Evolutionary conservation across 2,888 invertebrate genomes (phyloP), one percentile per base, ranked within the genome.

Genomic region (Aspidiotus destructor): DNA sequence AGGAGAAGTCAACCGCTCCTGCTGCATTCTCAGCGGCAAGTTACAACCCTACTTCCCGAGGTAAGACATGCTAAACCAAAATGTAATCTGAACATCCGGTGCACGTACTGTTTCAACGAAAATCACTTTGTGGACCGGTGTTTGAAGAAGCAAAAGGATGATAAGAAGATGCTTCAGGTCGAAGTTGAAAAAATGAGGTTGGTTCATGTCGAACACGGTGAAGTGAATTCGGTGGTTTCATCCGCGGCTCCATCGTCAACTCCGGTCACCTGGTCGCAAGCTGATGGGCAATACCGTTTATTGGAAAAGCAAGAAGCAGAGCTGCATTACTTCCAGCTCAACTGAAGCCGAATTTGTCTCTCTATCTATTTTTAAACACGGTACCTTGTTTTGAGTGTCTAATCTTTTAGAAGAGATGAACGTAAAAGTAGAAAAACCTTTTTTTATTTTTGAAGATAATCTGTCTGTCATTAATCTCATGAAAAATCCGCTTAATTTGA

Each of bases 51-150:
- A n/a, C n/a, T n/a, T n/a, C n/a, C n/a, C n/a, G n/a, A n/a, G n/a
- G n/a, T n/a, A n/a, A n/a, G n/a, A n/a, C n/a, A n/a, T n/a, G n/a
- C n/a, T n/a, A n/a, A n/a, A n/a, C n/a, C n/a, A n/a, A n/a, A n/a
- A n/a, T n/a, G n/a, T n/a, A n/a, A n/a, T n/a, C n/a, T n/a, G n/a
- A n/a, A n/a, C n/a, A n/a, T n/a, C n/a, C n/a, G n/a, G n/a, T n/a
- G 61, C 41, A 41, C 41, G 7, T 61, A 61, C 41, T 61, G 61
- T 41, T 11, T 13, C 11, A 41, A 42, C 13, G 61, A 61, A 7
- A 42, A 42, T 10, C 61, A 60, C 40, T 8, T 10, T n/a, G 60
- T 28, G 60, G 9, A 8, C n/a, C 60, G 28, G 16, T 60, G 61
- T 11, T 61, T 7, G 42, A 41, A 61, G 16, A 40, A 41, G 16